A percentile compares a stretch with the other conserved stretches of the same genome.
These are phyloP conservation scores for Blennius ocellaris DNA, from an alignment of 2,113 vertebrate species.

Conservation along the genomic window DNA sequence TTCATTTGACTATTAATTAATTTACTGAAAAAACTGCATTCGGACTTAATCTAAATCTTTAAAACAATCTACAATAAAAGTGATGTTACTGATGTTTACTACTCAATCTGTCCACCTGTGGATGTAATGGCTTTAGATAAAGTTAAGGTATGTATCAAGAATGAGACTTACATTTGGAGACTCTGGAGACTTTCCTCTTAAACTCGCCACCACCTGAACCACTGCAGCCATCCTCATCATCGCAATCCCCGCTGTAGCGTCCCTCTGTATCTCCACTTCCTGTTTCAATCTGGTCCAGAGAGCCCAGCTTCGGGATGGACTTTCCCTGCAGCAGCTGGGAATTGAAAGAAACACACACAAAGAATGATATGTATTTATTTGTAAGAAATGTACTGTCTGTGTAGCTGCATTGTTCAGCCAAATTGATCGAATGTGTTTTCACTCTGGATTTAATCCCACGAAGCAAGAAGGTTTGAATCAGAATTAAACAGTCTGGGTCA, in stretches of 20 bases:
- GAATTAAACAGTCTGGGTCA: constrained; percentile 5
- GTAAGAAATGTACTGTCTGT: no score
- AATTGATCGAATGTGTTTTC: no score
- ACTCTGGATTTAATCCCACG: no score
- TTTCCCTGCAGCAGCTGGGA: constrained; percentile 86
- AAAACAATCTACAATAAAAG: no score
- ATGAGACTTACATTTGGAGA: constrained; percentile 85
- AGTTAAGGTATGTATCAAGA: not conserved
- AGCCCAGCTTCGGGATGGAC: constrained; percentile 83
- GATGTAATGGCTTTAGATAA: no score
- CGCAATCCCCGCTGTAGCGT: constrained; percentile 88
- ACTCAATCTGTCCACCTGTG: no score
- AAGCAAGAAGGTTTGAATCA: not conserved
- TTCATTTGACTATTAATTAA: no score
- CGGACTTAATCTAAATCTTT: no score
- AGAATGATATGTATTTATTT: not conserved
- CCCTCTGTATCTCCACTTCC: constrained; percentile 84
- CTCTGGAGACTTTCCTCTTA: constrained; percentile 73
- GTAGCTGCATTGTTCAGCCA: no score
- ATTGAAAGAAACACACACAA: constrained; percentile 1
- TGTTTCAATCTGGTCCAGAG: constrained; percentile 82
- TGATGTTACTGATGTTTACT: no score
- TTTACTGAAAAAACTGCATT: no score
- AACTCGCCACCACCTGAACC: constrained; percentile 86
- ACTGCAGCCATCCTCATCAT: constrained; percentile 89